Evolutionary conservation across 2,113 vertebrate species (phyloP).

Genomic region (Corythaeola cristata): DNA sequence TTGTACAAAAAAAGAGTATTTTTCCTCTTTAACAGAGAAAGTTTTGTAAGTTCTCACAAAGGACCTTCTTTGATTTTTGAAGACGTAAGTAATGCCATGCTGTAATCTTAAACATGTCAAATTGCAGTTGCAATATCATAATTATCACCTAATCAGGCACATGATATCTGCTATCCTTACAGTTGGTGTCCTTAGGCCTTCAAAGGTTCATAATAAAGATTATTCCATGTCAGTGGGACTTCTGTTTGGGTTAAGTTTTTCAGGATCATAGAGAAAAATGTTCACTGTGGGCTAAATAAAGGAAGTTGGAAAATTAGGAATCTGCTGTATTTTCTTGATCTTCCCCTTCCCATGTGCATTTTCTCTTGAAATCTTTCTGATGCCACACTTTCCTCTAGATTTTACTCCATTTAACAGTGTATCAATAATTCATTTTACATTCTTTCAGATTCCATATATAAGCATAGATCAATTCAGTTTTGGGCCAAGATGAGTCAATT

Average conservation of each 20-base stretch:
- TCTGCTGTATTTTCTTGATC: background rate
- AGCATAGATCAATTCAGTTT: background rate
- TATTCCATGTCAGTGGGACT: background rate
- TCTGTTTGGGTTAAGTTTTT: background rate
- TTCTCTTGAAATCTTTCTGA: background rate
- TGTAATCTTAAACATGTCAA: background rate
- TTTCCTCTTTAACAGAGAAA: background rate
- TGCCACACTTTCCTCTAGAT: background rate
- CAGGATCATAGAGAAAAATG: background rate
- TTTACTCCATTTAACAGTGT: background rate
- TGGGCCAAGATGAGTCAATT: background rate
- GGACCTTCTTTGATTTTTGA: background rate
- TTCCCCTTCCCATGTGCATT: background rate
- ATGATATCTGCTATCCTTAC: background rate
- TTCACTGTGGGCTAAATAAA: background rate
- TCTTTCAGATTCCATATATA: background rate
- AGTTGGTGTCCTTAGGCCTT: background rate
- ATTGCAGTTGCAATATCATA: background rate
- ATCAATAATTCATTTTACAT: background rate
- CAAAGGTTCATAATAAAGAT: background rate
- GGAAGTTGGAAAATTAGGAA: background rate
- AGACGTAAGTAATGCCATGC: background rate
- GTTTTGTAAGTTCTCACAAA: background rate
- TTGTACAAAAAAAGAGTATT: background rate
- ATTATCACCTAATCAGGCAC: background rate